A percentile compares a stretch with the other conserved stretches of the same genome.
These are phyloP conservation scores for Alligator sinensis DNA, from an alignment of 2,113 vertebrate species.

Conservation along the genomic window DNA sequence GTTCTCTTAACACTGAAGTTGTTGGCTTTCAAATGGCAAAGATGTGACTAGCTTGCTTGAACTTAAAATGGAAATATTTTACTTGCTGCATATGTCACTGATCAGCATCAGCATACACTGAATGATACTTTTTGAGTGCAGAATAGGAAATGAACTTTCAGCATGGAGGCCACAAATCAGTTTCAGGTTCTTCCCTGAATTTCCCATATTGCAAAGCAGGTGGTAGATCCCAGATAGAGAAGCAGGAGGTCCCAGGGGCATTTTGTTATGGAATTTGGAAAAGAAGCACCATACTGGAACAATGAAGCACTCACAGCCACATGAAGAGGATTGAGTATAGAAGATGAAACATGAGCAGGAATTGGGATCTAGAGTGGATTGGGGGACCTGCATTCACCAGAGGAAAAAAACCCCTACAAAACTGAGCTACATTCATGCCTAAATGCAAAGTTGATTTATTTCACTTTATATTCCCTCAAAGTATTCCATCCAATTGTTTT, in stretches of 20 bases:
- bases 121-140: neutral
- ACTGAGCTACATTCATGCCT: neutral
- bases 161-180: too few species aligned
- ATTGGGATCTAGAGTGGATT: neutral
- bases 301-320: neutral
- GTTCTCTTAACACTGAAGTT: neutral
- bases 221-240: neutral
- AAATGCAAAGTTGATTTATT: neutral
- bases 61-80: neutral
- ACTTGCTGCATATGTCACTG: neutral
- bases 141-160: neutral
- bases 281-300: neutral
- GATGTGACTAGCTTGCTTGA: neutral
- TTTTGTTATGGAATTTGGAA: neutral
- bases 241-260: neutral
- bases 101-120: rapidly evolving
- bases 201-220: neutral
- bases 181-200: neutral
- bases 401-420: neutral
- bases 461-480: rapidly evolving
- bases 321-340: rapidly evolving
- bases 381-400: rapidly evolving
- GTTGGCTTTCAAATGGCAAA: neutral
- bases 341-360: neutral
- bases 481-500: neutral